Evolutionary conservation across 2,888 invertebrate species (phyloP).

Genomic region (Limnephilus marmoratus): DNA sequence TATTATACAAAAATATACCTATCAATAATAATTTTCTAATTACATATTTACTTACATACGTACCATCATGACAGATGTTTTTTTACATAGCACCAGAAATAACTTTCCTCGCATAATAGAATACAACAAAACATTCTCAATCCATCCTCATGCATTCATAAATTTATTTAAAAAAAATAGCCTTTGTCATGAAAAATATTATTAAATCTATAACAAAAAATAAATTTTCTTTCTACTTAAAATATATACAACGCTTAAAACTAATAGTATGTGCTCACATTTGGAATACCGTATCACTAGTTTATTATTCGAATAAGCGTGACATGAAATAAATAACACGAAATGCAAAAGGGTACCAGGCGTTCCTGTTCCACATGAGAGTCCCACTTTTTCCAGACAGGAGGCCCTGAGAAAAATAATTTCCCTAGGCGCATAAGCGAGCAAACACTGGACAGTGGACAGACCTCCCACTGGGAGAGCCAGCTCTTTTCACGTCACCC

Average conservation of each 20-base stretch:
- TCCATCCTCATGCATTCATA: not conserved
- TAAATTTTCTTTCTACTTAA: slow-evolving; percentile 12
- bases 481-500: too few relatives aligned
- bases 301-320: slow-evolving; percentile 27
- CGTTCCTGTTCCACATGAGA: not conserved
- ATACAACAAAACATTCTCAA: not conserved
- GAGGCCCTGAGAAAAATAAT: too few relatives aligned
- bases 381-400: too few relatives aligned
- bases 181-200: slow-evolving; percentile 16
- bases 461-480: too few relatives aligned
- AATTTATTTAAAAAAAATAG: slow-evolving; percentile 22
- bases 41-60: not conserved
- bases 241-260: slow-evolving; percentile 17
- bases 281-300: not conserved
- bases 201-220: not conserved
- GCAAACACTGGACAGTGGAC: too few relatives aligned
- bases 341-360: slow-evolving; percentile 29
- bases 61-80: not conserved
- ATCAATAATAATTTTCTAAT: slow-evolving; percentile 40
- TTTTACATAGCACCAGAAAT: not conserved
- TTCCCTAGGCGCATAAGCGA: too few relatives aligned
- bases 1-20: slow-evolving; percentile 48
- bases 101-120: not conserved
- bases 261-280: slow-evolving; percentile 35
- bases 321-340: slow-evolving; percentile 38